A percentile compares a stretch with the other conserved stretches of the same genome.
Evolutionary conservation across 2,797 vertebrate genomes (phyloP).

Genomic region (Malurus splendens): DNA sequence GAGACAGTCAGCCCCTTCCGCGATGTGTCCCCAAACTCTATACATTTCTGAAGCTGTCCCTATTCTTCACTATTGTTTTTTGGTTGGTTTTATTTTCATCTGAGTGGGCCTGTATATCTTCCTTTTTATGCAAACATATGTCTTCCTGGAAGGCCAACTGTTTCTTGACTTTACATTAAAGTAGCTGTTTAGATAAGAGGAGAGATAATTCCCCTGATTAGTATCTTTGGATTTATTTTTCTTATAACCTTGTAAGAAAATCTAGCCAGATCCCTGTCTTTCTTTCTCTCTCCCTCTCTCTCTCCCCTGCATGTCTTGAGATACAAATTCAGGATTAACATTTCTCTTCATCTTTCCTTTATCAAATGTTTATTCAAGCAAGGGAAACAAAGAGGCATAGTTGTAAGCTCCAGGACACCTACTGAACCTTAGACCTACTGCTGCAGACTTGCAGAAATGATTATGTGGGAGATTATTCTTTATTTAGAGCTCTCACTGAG

Average conservation of each 20-base stretch:
- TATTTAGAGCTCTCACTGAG: neutral
- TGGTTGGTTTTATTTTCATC: neutral
- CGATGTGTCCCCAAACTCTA: neutral
- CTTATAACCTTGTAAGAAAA: conserved; percentile 35
- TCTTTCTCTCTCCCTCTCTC: neutral
- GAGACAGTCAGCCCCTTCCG: neutral
- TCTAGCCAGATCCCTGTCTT: neutral
- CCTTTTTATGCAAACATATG: neutral
- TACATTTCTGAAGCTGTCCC: neutral
- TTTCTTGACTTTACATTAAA: conserved; percentile 40
- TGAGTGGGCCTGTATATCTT: neutral
- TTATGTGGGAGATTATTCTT: conserved; percentile 27
- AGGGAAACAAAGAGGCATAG: conserved; percentile 31
- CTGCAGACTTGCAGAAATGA: neutral
- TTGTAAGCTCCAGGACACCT: conserved; percentile 34
- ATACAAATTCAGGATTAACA: conserved; percentile 55
- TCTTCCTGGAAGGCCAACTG: conserved; percentile 9
- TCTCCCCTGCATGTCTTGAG: conserved; percentile 4
- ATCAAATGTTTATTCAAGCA: conserved; percentile 48
- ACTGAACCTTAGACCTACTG: conserved; percentile 6
- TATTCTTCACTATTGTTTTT: neutral
- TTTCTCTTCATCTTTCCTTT: conserved; percentile 50
- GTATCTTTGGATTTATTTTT: conserved; percentile 36
- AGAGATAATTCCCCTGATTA: conserved; percentile 25
- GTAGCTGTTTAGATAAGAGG: conserved; percentile 22